phyloP scores from a whole-genome alignment of 2,888 invertebrate species.

The Acleris cristana region DNA sequence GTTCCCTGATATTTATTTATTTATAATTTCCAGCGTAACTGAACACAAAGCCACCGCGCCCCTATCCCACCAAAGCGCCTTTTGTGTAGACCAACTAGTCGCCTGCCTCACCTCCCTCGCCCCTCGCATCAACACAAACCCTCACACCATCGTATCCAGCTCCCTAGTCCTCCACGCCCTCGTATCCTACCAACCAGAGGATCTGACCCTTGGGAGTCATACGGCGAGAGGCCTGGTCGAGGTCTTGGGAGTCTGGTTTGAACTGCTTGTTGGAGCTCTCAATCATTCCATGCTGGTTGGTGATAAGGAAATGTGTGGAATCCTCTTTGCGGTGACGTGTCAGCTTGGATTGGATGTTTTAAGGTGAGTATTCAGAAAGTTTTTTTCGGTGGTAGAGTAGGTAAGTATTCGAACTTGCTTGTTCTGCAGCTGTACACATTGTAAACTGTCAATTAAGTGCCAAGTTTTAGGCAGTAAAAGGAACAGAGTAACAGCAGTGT shows the following conservation, averaged over 20 bases:
- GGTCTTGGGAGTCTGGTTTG: conserved; percentile 66
- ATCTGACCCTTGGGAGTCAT: conserved; percentile 52
- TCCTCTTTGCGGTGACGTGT: conserved; percentile 64
- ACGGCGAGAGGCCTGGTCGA: conserved; percentile 58
- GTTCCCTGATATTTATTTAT: too few species aligned
- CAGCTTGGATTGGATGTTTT: conserved; percentile 64
- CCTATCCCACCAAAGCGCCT: conserved; percentile 73
- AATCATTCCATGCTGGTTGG: conserved; percentile 65
- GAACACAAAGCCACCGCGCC: conserved; percentile 59
- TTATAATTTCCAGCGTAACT: conserved; percentile 52
- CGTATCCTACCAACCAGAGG: conserved; percentile 68
- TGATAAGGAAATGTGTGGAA: conserved; percentile 54
- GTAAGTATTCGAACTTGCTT: too few species aligned
- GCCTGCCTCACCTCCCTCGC: conserved; percentile 63
- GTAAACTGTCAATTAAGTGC: too few species aligned
- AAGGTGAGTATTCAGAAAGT: conserved; percentile 51
- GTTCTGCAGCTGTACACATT: too few species aligned
- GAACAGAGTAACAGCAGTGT: too few species aligned
- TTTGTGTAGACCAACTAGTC: conserved; percentile 69
- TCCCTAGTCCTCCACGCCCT: conserved; percentile 69
- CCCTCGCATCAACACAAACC: conserved; percentile 55
- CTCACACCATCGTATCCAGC: conserved; percentile 61
- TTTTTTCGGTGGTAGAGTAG: neutral
- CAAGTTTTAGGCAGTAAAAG: too few species aligned
- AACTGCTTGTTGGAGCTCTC: conserved; percentile 57